phyloP scores from a whole-genome alignment of 2,888 invertebrate genomes.

The Dendrolimus houi region DNA sequence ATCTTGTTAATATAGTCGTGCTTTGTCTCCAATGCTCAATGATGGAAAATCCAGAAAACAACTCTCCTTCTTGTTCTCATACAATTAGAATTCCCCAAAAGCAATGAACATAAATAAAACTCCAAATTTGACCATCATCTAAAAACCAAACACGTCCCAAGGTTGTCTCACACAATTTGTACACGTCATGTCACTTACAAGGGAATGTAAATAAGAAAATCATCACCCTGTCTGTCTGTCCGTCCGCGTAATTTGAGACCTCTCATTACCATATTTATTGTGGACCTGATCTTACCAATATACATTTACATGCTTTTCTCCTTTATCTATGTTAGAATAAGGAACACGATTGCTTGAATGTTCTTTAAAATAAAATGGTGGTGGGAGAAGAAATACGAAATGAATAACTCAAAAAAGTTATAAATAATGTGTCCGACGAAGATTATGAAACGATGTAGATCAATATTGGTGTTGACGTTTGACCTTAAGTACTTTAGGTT shows the following conservation, averaged over 20 bases:
- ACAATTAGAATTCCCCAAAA: background rate
- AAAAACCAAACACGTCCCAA: conserved; percentile 40
- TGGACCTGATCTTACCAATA: conserved; percentile 26
- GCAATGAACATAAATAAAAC: background rate
- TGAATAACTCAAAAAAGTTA: conserved; percentile 26
- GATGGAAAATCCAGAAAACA: too few relatives aligned
- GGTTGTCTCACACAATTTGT: conserved; percentile 50
- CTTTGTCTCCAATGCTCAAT: too few relatives aligned
- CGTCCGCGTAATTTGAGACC: conserved; percentile 68
- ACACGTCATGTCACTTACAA: conserved; percentile 21
- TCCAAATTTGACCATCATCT: conserved; percentile 2
- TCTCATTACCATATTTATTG: conserved; percentile 74
- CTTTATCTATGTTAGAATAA: background rate
- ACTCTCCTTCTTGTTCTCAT: too few relatives aligned
- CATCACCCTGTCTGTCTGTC: conserved; percentile 49
- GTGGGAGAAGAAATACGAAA: conserved; percentile 43
- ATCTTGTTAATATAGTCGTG: too few relatives aligned
- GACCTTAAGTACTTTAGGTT: conserved; percentile 2
- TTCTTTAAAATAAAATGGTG: conserved; percentile 9
- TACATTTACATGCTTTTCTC: background rate
- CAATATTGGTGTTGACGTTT: conserved; percentile 24
- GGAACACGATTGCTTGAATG: conserved; percentile 13
- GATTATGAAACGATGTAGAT: conserved; percentile 9
- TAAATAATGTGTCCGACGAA: conserved; percentile 17
- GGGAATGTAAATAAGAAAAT: conserved; percentile 55